A percentile compares a stretch with the other conserved stretches of the same genome.
Evolutionary conservation across 2,797 vertebrate genomes (phyloP).

Genomic region (Meda fulgida): DNA sequence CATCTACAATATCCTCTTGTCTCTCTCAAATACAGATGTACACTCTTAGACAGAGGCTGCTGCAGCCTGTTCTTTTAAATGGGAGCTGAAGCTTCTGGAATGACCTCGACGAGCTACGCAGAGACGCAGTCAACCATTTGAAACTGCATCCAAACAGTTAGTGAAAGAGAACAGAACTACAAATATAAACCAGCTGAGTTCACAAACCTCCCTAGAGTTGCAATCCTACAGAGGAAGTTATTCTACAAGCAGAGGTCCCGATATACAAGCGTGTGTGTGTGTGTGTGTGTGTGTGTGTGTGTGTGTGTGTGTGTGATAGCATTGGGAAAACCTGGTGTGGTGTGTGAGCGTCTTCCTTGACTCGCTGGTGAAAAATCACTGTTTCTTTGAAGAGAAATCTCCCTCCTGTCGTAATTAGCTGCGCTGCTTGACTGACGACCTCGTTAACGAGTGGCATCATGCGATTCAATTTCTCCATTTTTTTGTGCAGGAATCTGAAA

Average conservation of each 20-base stretch:
- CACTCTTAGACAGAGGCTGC: constrained; percentile 19
- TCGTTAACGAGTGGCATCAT: constrained; percentile 76
- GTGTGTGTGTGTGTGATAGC: constrained; percentile 1
- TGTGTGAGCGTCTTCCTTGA: constrained; percentile 16
- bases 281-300: not conserved
- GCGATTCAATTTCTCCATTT: constrained; percentile 70
- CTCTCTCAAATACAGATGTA: constrained; percentile 51
- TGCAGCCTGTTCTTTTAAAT: constrained; percentile 32
- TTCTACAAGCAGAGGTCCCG: not conserved
- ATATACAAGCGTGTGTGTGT: not conserved
- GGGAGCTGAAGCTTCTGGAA: not conserved
- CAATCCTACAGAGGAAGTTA: not conserved
- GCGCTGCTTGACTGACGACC: constrained; percentile 79
- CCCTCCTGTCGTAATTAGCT: constrained; percentile 72
- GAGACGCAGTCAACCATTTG: not conserved
- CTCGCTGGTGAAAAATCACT: constrained; percentile 39
- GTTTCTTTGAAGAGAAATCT: constrained; percentile 44
- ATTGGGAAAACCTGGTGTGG: not conserved
- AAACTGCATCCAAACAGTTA: not conserved
- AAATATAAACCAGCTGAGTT: not conserved
- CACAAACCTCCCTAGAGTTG: not conserved
- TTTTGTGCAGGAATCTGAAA: constrained; percentile 77
- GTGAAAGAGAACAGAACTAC: not conserved
- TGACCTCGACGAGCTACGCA: not conserved
- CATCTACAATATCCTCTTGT: constrained; percentile 37